Base-by-base conservation (phyloP, 1,140 invertebrate genomes). In the Hycleus cichorii region DNA sequence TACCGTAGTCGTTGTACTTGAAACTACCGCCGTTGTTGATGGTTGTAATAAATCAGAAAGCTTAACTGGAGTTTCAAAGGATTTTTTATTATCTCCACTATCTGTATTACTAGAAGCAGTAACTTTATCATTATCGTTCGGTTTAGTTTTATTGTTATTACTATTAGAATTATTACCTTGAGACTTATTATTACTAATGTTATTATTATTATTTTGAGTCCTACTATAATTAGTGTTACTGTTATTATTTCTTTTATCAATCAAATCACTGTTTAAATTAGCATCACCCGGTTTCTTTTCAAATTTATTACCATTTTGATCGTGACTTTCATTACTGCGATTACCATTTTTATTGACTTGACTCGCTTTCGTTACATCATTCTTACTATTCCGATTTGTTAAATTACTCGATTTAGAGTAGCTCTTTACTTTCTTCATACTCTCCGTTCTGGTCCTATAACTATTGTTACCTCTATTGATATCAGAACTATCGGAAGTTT, bases 1-100 rank as follows among this genome's bases (percentile, higher is more conserved):
- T 10, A 69, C 69, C 4, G 71, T 72, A 6, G 58, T 64, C 24
- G 71, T 71, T 3, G 72, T 73, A 42, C 63, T 68, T 39, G 72
- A 68, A 3, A 74, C 70, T 8, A 72, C 68, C 44, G 64, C 60
- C 0, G 68, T 61, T 10, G 72, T 58, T n/a, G 71, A 68, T 25
- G 65, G 62, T 25, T 57, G 39, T n/a, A 64, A 24, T 38, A 65
- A 52, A 45, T 68, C 69, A 11, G 57, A 52, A 24, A 68, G 45
- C 42, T 58, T 66, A 6, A 60, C 47, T 11, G 44, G 8, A 40
- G 55, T 62, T 42, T 65, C 62, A 18, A 43, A 50, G 52, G 61
- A 62, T 55, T 69, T 55, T 25, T 26, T 18, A 11, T 24, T 26
- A 43, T 60, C 53, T 27, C 40, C 46, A n/a, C 11, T 46, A 2